Base-by-base conservation (phyloP, 1,140 invertebrate species). In the Temnothorax curvispinosus region DNA sequence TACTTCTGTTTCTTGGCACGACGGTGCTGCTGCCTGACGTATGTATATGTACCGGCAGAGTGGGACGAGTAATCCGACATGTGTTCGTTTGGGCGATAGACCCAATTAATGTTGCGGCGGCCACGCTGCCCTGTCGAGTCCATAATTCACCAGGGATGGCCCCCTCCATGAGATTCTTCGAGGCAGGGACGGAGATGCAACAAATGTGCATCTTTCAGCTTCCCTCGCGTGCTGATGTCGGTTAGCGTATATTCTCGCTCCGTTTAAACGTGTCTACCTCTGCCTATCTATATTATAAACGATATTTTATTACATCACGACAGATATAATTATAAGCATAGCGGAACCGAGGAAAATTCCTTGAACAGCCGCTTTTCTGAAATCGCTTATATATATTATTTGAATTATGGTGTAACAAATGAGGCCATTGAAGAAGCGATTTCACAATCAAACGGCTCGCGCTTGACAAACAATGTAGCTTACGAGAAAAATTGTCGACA, bases 51-150 rank as follows among this genome's bases (percentile, higher is more conserved):
- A 91, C 69, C 81, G 85, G 86, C 86, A 27, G 81, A 91, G 64
- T 87, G 76, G 87, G 88, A 91, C 86, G 80, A 87, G 92, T 92
- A 92, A 93, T 93, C 92, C 90, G 91, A 93, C 92, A 93, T 92
- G 92, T 93, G 92, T 93, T 92, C 91, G 85, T 93, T 93, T 90
- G 88, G 88, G 92, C 92, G 92, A 93, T 93, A 93, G 92, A 90
- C 81, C 92, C 92, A 93, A 93, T 93, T 93, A 93, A 93, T 93
- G 92, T 90, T 89, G 89, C 84, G 74, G 84, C 91, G 82, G 81
- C 85, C 88, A 86, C 88, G 80, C 89, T 87, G 89, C 67, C 77
- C 87, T 84, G 88, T 92, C 88, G 75, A 92, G 91, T 92, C 91
- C 92, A 92, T 92, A 90, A 91, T 71, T 92, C 92, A 92, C 89